These are phyloP conservation scores for Enoplosus armatus DNA, from an alignment of 2,797 vertebrate species.

Conservation along the genomic window DNA sequence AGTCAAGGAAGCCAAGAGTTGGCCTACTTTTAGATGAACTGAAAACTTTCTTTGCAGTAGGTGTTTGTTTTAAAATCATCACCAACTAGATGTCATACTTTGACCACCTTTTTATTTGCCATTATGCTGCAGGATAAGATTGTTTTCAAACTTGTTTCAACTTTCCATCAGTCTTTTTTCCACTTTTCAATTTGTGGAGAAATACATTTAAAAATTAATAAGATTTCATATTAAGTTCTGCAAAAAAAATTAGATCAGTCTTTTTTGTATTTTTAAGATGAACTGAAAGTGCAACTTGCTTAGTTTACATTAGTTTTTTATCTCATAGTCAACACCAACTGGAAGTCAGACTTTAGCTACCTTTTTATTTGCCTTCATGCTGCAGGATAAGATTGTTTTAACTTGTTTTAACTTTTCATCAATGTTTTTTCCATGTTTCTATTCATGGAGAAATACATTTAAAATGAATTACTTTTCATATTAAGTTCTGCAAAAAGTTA, in stretches of 20 bases:
- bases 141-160: neutral
- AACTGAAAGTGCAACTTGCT: conserved; percentile 1
- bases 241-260: no score
- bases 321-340: neutral
- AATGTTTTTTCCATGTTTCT: neutral
- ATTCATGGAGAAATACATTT: neutral
- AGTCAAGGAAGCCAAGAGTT: neutral
- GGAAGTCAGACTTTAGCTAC: neutral
- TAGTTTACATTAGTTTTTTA: neutral
- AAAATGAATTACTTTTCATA: neutral
- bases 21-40: neutral
- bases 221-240: neutral
- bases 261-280: no score
- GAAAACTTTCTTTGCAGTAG: neutral
- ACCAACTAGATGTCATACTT: neutral
- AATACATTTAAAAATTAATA: neutral
- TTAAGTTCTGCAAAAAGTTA: neutral
- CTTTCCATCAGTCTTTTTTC: neutral
- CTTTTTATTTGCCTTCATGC: neutral
- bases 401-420: neutral
- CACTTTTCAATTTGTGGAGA: neutral
- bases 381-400: neutral
- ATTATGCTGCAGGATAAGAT: neutral
- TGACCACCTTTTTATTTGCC: neutral
- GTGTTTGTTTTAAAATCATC: neutral